Percentiles rank a stretch among this genome's conserved stretches.
These are phyloP conservation scores for Phoenoteleia sp. DNA, from an alignment of 2,888 invertebrate species.

Conservation along the genomic window DNA sequence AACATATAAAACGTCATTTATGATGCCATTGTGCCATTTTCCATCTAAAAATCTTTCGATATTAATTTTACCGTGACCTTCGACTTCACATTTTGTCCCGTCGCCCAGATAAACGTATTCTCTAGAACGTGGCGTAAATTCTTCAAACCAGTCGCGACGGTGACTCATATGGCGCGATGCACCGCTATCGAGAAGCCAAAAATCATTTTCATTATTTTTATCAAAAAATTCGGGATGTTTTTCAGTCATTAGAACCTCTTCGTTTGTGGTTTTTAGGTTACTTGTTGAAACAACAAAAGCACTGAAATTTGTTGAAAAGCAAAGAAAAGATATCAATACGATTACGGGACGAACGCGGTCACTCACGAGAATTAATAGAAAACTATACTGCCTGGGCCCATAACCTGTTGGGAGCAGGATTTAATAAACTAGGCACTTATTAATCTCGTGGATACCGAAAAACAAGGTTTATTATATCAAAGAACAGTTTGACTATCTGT, in stretches of 20 bases:
- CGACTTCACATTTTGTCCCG: background rate
- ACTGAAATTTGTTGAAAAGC: no score
- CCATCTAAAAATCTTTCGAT: conserved; percentile 35
- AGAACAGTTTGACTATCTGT: background rate
- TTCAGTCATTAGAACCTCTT: no score
- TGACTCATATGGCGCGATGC: conserved; percentile 16
- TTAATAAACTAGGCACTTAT: no score
- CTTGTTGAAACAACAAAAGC: no score
- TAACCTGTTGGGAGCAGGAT: background rate
- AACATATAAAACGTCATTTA: conserved; percentile 52
- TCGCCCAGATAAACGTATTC: conserved; percentile 39
- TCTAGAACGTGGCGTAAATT: background rate
- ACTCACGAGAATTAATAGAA: background rate
- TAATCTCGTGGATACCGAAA: no score
- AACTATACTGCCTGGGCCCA: background rate
- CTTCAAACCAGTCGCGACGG: conserved; percentile 12
- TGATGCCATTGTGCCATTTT: conserved; percentile 35
- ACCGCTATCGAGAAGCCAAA: conserved; percentile 51
- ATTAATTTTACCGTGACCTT: background rate
- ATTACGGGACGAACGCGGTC: no score
- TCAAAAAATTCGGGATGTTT: background rate
- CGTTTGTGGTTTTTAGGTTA: no score
- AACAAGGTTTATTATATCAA: no score
- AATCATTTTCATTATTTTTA: background rate
- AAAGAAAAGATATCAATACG: no score